Evolutionary conservation across 2,113 vertebrate genomes (phyloP).

Genomic region (Hippoglossus stenolepis): DNA sequence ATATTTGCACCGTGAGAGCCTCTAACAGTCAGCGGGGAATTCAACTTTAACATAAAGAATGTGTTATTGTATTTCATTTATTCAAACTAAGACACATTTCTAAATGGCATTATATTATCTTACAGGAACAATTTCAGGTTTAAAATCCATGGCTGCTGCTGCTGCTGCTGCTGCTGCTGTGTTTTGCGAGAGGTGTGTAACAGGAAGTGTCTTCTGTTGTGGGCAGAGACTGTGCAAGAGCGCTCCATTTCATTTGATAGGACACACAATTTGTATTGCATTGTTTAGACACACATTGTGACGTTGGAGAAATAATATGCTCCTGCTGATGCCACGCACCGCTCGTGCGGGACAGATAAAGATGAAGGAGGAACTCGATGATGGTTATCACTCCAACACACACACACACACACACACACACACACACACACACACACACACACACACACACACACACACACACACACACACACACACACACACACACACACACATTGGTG

Average conservation of each 20-base stretch:
- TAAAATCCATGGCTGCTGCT: not conserved
- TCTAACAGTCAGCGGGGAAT: not conserved
- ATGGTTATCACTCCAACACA: conserved; percentile 56
- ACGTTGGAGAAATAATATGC: conserved; percentile 60
- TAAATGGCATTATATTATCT: no score
- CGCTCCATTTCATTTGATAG: conserved; percentile 24
- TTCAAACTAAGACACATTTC: no score
- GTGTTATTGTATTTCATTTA: no score
- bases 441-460: conserved; percentile 8
- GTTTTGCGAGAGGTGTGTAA: not conserved
- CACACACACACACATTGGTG: conserved; percentile 6
- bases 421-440: conserved; percentile 2
- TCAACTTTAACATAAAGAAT: no score
- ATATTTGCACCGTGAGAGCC: not conserved
- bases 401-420: conserved; percentile 11
- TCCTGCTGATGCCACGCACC: conserved; percentile 51
- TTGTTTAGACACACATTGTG: conserved; percentile 57
- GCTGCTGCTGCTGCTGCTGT: not conserved
- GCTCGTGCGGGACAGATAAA: conserved; percentile 61
- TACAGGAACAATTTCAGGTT: not conserved
- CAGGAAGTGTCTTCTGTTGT: conserved; percentile 9
- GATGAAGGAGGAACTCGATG: conserved; percentile 59
- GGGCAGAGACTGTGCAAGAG: not conserved
- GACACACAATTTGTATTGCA: conserved; percentile 33
- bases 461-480: conserved; percentile 1